Percentiles rank a stretch among this genome's conserved stretches.
phyloP scores from a whole-genome alignment of 2,113 vertebrate genomes.

The Colossoma macropomum region DNA sequence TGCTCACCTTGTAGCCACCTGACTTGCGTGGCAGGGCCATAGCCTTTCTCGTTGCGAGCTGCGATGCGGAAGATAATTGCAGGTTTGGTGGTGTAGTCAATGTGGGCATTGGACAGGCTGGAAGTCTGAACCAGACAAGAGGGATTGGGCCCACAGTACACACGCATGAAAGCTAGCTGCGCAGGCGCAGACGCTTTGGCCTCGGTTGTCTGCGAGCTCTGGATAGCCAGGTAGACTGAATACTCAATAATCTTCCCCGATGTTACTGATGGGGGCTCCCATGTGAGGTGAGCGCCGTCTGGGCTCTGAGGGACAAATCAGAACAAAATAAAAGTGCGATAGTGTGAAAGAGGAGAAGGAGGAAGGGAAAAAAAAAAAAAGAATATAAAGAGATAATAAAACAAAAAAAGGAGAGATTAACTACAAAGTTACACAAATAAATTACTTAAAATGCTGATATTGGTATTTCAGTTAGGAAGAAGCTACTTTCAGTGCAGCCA shows the following conservation, averaged over 20 bases:
- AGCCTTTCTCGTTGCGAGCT: conserved; percentile 85
- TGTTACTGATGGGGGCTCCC: conserved; percentile 85
- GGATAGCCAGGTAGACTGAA: conserved; percentile 84
- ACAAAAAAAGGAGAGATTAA: not conserved
- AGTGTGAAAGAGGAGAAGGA: not conserved
- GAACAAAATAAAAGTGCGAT: not conserved
- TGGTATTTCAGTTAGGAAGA: too few relatives aligned
- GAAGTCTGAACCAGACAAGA: conserved; percentile 83
- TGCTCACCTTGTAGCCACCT: conserved; percentile 85
- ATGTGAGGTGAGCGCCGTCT: conserved; percentile 84
- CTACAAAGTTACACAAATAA: too few relatives aligned
- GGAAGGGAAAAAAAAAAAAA: not conserved
- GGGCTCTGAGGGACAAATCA: conserved; percentile 70
- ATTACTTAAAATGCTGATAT: too few relatives aligned
- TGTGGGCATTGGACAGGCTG: conserved; percentile 83
- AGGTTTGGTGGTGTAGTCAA: conserved; percentile 85
- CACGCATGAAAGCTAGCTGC: conserved; percentile 85
- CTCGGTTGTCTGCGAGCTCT: conserved; percentile 78
- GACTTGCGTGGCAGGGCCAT: conserved; percentile 84
- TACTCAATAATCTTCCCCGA: conserved; percentile 86
- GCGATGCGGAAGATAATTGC: conserved; percentile 88
- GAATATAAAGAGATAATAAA: too few relatives aligned
- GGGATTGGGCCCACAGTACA: conserved; percentile 84
- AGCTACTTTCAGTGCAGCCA: too few relatives aligned
- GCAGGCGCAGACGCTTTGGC: conserved; percentile 75